phyloP scores from a whole-genome alignment of 2,797 vertebrate species.

The Protosalanx chinensis region DNA sequence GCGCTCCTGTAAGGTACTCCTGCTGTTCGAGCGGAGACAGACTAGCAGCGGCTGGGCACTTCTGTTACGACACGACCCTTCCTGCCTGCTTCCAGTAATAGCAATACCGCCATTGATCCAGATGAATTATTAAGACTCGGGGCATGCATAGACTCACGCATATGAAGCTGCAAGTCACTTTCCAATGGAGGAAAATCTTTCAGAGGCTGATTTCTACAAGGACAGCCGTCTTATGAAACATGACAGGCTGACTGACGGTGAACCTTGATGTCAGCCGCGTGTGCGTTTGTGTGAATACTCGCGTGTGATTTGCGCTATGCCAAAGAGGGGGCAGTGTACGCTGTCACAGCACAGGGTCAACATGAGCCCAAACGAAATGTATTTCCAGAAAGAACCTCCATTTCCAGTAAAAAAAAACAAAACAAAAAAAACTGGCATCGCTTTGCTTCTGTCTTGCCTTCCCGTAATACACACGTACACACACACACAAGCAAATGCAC shows the following conservation, averaged over 20 bases:
- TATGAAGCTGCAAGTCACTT: neutral
- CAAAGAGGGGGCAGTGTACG: neutral
- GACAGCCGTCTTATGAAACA: neutral
- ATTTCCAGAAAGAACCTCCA: neutral
- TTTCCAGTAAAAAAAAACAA: neutral
- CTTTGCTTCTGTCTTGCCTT: neutral
- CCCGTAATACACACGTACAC: constrained; percentile 6
- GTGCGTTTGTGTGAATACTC: neutral
- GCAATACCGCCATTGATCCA: neutral
- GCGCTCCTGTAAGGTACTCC: too few species aligned
- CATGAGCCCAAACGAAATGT: neutral
- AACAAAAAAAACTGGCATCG: neutral
- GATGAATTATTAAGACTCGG: neutral
- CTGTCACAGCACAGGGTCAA: neutral
- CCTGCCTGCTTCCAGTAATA: constrained; percentile 15
- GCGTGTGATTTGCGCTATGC: neutral
- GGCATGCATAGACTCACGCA: neutral
- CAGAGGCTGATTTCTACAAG: neutral
- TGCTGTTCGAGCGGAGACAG: neutral
- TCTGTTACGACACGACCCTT: constrained; percentile 3
- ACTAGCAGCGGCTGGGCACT: neutral
- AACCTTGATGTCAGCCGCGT: neutral
- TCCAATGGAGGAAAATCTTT: neutral
- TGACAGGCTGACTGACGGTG: neutral
- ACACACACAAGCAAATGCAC: neutral